Base-by-base conservation (phyloP, 1,140 invertebrate genomes). In the Physella acuta region DNA sequence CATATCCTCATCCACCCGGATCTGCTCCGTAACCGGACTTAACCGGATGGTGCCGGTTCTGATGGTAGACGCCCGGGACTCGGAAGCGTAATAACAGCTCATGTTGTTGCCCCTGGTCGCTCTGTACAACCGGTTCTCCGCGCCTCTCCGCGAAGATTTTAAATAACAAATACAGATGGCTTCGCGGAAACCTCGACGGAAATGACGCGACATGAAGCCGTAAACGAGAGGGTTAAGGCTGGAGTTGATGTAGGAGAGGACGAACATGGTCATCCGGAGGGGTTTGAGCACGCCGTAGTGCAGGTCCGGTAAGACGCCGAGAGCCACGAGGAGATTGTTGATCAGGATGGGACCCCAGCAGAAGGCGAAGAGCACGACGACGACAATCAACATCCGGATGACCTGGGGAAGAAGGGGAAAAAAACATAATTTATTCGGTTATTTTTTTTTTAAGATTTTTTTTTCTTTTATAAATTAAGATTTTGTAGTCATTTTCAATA, bases 161-260 rank as follows among this genome's bases (percentile, higher is more conserved):
- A 37, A 66, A 56, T 44, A 71, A 56, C 73, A 74, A 26, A 66
- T 55, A 49, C 67, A 70, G 4, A 74, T 66, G 8, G 70, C 70
- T 78, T 85, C 76, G 31, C 83, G 80, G 77, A 89, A 89, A 36
- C 89, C 90, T 71, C 90, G 59, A n/a, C 91, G 84, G 83, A 93
- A 93, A 83, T 90, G 91, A 75, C 90, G 89, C 2, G 91, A 92
- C 90, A 93, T 92, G 82, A 92, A 92, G 31, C 91, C 91, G 79
- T 93, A 93, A 11, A 92, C 87, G 53, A 92, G 88, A 11, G 91
- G 91, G 84, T 93, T 92, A 69, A 92, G 88, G 77, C 91, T 92
- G 79, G 90, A 89, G 86, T 84, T 85, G 44, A 78, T 68, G 73
- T 85, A 84, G 4, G 80, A 78, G 68, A 84, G 91, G 68, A 91